Base-by-base conservation (phyloP, 1,140 invertebrate genomes). In the Coelopa frigida region DNA sequence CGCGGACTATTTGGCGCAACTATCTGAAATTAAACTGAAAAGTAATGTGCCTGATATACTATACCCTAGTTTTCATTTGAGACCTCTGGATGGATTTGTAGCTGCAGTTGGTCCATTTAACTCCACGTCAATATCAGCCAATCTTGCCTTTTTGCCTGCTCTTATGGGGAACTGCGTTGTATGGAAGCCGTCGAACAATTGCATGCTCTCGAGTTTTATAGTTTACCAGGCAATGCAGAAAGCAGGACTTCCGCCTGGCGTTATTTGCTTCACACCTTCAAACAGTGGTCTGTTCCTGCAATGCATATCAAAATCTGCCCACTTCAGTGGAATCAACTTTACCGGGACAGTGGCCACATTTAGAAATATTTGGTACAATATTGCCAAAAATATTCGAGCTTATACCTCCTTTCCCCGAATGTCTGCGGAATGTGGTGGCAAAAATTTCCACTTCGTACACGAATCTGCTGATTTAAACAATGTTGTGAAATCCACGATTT, bases 101-200 rank as follows among this genome's bases (percentile, higher is more conserved):
- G 94, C 94, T 10, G 92, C 95, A 1, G 80, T 99, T 6, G 89
- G 92, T 37, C 95, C 96, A 0, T 99, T 99, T 66, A 98, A 99
- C 72, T 99, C 98, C 61, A 97, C 94, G 26, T 94, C 95, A 2
- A 97, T 98, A 59, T 94, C 93, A 43, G 94, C 94, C 23, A 96
- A 98, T 73, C 73, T 99, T 26, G 84, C 89, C 1, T 87, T 92
- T 53, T 93, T 94, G 11, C 95, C 96, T 6, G 90, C 94, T 20
- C 72, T 98, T n/a, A 95, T 97, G 89, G 95, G 95, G 12, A 97
- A 97, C 72, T 80, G 83, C 12, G 89, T 95, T 4, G 56, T 99
- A 26, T 99, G 95, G 95, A 99, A 98, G 71, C 95, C 96, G 3
- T 95, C 94, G 3, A 90, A 97, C 59, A 96, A 94, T 12, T 92